Conservation (phyloP, 2,797 vertebrate species). For the Chaunax sp. region DNA sequence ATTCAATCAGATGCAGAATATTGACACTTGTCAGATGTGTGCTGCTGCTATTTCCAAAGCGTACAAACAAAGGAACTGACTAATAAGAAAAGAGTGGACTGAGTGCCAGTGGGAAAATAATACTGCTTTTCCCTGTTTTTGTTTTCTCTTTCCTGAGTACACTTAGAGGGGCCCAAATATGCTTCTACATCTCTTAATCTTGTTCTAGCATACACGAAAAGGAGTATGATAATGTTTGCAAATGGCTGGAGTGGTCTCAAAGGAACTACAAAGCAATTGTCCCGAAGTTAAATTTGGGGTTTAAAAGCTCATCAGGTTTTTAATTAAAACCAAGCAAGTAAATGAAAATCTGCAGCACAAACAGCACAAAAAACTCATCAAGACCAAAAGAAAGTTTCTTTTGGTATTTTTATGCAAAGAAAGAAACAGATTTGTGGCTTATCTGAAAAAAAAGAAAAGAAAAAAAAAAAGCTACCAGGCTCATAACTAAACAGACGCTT, state of each 20-base stretch:
- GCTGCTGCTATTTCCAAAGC: slow-evolving; percentile 54
- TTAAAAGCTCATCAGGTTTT: slow-evolving; percentile 56
- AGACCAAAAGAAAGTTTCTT: slow-evolving; percentile 6
- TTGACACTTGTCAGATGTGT: slow-evolving; percentile 52
- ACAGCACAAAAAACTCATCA: slow-evolving; percentile 8
- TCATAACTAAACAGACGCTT: slow-evolving; percentile 20
- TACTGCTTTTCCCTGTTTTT: slow-evolving; percentile 41
- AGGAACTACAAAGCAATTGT: slow-evolving; percentile 77
- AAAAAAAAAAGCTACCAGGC: slow-evolving; percentile 28
- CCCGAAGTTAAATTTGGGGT: slow-evolving; percentile 63
- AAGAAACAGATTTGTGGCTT: neutral
- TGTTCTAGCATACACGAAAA: slow-evolving; percentile 26
- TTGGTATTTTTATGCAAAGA: neutral
- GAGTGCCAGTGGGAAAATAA: slow-evolving; percentile 47
- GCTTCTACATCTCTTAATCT: neutral
- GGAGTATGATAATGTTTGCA: slow-evolving; percentile 60
- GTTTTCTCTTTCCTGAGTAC: slow-evolving; percentile 9
- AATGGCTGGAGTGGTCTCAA: slow-evolving; percentile 60
- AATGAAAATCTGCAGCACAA: slow-evolving; percentile 32
- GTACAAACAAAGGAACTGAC: slow-evolving; percentile 62
- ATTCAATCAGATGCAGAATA: slow-evolving; percentile 53
- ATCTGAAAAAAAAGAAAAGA: too few species aligned
- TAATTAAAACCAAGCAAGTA: slow-evolving; percentile 66
- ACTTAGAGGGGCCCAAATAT: neutral
- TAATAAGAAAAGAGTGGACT: slow-evolving; percentile 51